Evolutionary conservation across 2,888 invertebrate genomes (phyloP).

Genomic region (Smittia sp.): DNA sequence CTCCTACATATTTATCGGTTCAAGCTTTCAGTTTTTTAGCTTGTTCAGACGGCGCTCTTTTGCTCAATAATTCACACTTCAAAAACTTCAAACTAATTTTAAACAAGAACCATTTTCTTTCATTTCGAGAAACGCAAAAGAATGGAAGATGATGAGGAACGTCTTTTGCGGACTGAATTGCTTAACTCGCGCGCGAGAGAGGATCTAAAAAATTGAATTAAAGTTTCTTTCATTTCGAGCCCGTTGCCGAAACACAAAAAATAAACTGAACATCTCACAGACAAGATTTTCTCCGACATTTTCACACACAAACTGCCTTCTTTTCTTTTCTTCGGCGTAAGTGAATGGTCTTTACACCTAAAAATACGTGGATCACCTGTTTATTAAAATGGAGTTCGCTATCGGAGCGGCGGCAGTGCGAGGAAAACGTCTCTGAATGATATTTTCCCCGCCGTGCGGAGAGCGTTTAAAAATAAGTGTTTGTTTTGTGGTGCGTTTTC

Average conservation of each 20-base stretch:
- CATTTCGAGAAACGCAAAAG: not conserved
- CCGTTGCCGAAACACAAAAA: not conserved
- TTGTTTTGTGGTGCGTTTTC: slow-evolving; percentile 18
- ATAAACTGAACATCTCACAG: not conserved
- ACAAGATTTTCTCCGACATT: not conserved
- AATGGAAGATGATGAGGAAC: not conserved
- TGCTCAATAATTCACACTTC: slow-evolving; percentile 32
- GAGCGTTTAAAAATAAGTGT: slow-evolving; percentile 13
- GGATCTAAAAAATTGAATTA: slow-evolving; percentile 32
- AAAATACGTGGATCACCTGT: slow-evolving; percentile 23
- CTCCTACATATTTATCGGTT: slow-evolving; percentile 26
- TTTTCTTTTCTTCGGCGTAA: not conserved
- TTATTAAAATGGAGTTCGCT: slow-evolving; percentile 20
- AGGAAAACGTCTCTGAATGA: slow-evolving; percentile 11
- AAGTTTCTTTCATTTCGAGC: slow-evolving; percentile 9
- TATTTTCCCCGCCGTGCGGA: not conserved
- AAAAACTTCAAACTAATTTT: slow-evolving; percentile 34
- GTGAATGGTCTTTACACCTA: slow-evolving; percentile 10
- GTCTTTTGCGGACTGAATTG: slow-evolving; percentile 10
- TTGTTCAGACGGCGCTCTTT: slow-evolving; percentile 27
- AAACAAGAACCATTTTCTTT: slow-evolving; percentile 26
- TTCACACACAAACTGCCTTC: slow-evolving; percentile 17
- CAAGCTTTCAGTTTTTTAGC: slow-evolving; percentile 14
- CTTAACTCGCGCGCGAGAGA: slow-evolving; percentile 16
- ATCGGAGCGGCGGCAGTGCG: not conserved